A percentile compares a stretch with the other conserved stretches of the same genome.
Conservation (phyloP, 2,888 invertebrate genomes). For the Phrixothrix hirtus region DNA sequence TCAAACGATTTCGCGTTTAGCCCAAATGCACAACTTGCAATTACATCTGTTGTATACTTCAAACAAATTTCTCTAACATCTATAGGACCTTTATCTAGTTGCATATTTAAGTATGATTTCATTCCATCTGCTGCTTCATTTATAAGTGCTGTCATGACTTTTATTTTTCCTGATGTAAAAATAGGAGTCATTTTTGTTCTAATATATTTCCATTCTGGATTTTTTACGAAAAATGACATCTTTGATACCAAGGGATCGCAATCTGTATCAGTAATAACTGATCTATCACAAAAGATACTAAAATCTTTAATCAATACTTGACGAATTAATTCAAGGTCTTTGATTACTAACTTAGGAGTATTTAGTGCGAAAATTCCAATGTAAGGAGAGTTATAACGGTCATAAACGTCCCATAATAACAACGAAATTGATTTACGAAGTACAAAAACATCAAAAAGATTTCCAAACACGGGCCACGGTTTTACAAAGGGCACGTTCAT, state of each 20-base stretch:
- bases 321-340: constrained; percentile 55
- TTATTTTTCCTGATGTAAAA: constrained; percentile 60
- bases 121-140: constrained; percentile 49
- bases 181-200: constrained; percentile 59
- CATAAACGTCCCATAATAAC: constrained; percentile 42
- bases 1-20: constrained; percentile 52
- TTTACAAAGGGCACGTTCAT: constrained; percentile 47
- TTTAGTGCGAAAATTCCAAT: constrained; percentile 56
- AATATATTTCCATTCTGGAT: constrained; percentile 58
- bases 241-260: constrained; percentile 53
- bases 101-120: constrained; percentile 46
- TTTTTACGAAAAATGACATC: constrained; percentile 53
- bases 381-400: constrained; percentile 40
- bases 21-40: constrained; percentile 56
- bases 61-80: constrained; percentile 51
- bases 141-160: constrained; percentile 56
- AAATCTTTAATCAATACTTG: constrained; percentile 55
- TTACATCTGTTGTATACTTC: constrained; percentile 56
- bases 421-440: constrained; percentile 42
- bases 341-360: constrained; percentile 53
- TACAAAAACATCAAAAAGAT: constrained; percentile 45
- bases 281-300: constrained; percentile 55
- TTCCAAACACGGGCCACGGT: constrained; percentile 49
- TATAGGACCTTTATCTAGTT: constrained; percentile 38
- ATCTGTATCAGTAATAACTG: constrained; percentile 52